These are phyloP conservation scores for Mastomys natalensis DNA, from an alignment of 2,113 vertebrate genomes.

Conservation along the genomic window DNA sequence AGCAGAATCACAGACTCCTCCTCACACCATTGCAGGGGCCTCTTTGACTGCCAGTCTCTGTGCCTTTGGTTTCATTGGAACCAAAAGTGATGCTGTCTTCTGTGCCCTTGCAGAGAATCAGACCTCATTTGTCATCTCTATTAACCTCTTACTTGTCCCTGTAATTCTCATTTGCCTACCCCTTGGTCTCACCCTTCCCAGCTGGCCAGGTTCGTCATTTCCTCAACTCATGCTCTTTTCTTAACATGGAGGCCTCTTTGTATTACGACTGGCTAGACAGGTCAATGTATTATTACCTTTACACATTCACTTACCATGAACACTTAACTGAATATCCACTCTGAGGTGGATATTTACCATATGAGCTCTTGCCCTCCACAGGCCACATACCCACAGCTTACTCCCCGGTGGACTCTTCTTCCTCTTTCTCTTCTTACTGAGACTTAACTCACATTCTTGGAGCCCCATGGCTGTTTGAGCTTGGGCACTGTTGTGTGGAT, in stretches of 20 bases:
- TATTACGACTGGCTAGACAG: background rate
- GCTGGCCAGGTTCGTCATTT: background rate
- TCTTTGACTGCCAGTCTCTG: background rate
- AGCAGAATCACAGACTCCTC: background rate
- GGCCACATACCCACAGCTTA: too few relatives aligned
- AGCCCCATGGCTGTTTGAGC: background rate
- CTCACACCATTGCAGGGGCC: background rate
- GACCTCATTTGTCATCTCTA: background rate
- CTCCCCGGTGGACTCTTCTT: background rate
- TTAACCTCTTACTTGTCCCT: background rate
- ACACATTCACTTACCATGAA: accelerated
- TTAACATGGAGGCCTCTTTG: background rate
- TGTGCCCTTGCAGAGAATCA: background rate
- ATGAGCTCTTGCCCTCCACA: background rate
- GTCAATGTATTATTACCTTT: background rate
- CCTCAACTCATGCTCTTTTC: background rate
- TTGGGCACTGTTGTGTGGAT: background rate
- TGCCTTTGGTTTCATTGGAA: background rate
- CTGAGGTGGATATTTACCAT: background rate
- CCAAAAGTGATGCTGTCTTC: background rate
- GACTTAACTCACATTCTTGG: background rate
- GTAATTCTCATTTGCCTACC: background rate
- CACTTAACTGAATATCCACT: background rate
- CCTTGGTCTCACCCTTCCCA: background rate
- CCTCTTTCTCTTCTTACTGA: background rate